A percentile compares a stretch with the other conserved stretches of the same genome.
Evolutionary conservation across 2,113 vertebrate species (phyloP).

Genomic region (Oncorhynchus gorbuscha): DNA sequence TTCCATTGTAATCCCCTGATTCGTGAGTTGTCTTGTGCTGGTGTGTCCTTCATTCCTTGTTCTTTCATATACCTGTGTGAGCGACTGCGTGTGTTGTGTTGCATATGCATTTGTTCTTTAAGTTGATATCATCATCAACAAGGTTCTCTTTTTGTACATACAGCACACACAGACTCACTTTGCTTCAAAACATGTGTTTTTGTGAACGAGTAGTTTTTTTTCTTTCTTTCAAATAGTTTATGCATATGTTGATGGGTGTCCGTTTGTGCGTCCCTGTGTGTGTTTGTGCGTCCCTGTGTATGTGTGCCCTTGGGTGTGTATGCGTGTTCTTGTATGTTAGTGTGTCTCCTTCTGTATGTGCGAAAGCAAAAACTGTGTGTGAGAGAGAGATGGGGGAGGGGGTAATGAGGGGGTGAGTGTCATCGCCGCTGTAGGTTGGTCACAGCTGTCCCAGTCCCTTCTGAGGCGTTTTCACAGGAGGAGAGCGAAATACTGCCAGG

Average conservation of each 20-base stretch:
- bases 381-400: not conserved
- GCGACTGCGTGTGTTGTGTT: conserved; percentile 19
- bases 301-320: not conserved
- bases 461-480: conserved; percentile 75
- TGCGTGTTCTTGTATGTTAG: not conserved
- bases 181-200: not conserved
- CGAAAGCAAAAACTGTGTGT: not conserved
- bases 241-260: conserved; percentile 8
- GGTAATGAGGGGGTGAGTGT: conserved; percentile 48
- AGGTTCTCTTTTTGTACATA: too few species aligned
- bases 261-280: not conserved
- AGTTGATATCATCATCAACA: not conserved
- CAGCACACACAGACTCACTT: too few species aligned
- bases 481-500: conserved; percentile 70
- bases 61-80: not conserved
- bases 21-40: conserved; percentile 12
- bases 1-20: conserved; percentile 19
- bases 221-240: not conserved
- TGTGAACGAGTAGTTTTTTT: not conserved
- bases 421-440: conserved; percentile 70
- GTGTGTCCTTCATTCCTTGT: conserved; percentile 18
- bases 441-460: conserved; percentile 77
- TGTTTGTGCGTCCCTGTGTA: not conserved
- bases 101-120: conserved; percentile 16
- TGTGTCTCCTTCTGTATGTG: conserved; percentile 17